Evolutionary conservation across 2,113 vertebrate genomes (phyloP).

Genomic region (Malurus elegans): DNA sequence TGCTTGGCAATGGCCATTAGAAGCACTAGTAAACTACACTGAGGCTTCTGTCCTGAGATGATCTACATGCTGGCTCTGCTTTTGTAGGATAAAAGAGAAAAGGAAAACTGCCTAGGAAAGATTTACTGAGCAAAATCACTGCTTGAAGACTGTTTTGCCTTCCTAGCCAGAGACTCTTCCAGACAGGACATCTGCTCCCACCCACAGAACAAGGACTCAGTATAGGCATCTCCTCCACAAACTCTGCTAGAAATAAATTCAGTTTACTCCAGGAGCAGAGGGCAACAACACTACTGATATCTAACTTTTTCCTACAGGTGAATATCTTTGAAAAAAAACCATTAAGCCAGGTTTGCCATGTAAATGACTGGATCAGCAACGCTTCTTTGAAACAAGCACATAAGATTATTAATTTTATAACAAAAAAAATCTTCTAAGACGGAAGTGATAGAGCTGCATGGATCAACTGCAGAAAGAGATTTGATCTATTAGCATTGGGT

Average conservation of each 20-base stretch:
- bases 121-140: background rate
- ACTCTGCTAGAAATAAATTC: background rate
- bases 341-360: background rate
- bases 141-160: background rate
- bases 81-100: background rate
- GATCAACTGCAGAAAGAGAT: background rate
- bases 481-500: background rate
- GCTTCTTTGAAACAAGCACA: background rate
- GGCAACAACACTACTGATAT: background rate
- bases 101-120: background rate
- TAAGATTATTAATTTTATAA: background rate
- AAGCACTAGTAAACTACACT: background rate
- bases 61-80: background rate
- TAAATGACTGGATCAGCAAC: background rate
- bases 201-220: background rate
- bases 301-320: background rate
- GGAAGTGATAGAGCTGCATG: background rate
- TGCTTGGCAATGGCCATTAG: background rate
- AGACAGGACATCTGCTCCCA: background rate
- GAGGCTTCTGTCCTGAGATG: slow-evolving; percentile 2
- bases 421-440: background rate
- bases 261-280: background rate
- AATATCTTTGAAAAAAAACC: background rate
- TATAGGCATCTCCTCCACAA: background rate
- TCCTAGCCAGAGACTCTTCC: background rate